Conservation (phyloP, 2,113 vertebrate genomes). For the Abramis brama region DNA sequence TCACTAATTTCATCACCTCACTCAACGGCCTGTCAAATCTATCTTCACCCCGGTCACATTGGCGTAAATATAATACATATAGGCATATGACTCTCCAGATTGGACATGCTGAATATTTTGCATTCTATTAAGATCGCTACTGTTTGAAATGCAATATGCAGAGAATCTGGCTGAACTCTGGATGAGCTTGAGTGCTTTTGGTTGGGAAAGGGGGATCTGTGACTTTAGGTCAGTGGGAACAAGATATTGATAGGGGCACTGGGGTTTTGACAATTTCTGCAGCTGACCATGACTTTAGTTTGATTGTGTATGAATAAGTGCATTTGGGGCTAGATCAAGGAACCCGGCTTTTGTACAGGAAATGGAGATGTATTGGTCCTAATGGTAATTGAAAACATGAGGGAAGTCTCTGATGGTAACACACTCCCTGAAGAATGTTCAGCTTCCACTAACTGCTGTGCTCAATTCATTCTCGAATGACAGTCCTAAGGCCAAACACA, state of each 20-base stretch:
- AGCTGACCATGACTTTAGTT: constrained; percentile 9
- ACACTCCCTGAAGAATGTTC: constrained; percentile 33
- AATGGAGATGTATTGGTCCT: constrained; percentile 35
- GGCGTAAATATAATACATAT: neutral
- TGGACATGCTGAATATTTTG: neutral
- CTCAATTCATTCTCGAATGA: neutral
- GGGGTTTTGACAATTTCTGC: neutral
- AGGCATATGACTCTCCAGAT: neutral
- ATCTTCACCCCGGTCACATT: constrained; percentile 12
- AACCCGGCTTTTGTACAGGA: constrained; percentile 44
- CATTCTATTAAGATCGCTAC: constrained; percentile 3
- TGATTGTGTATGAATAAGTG: constrained; percentile 15
- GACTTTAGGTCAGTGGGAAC: neutral
- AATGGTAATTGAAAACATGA: constrained; percentile 53
- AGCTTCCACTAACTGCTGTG: constrained; percentile 23
- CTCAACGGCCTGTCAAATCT: constrained; percentile 34
- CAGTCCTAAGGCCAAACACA: constrained; percentile 22
- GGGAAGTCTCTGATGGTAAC: constrained; percentile 29
- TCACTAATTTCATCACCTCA: constrained; percentile 24
- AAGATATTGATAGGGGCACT: neutral
- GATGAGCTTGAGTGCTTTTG: neutral
- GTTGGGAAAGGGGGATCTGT: neutral
- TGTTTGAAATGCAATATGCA: constrained; percentile 32
- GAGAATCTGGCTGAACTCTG: constrained; percentile 25
- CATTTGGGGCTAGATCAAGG: constrained; percentile 1